Base-by-base conservation (phyloP, 2,888 invertebrate species). In the Yponomeuta sedellus region DNA sequence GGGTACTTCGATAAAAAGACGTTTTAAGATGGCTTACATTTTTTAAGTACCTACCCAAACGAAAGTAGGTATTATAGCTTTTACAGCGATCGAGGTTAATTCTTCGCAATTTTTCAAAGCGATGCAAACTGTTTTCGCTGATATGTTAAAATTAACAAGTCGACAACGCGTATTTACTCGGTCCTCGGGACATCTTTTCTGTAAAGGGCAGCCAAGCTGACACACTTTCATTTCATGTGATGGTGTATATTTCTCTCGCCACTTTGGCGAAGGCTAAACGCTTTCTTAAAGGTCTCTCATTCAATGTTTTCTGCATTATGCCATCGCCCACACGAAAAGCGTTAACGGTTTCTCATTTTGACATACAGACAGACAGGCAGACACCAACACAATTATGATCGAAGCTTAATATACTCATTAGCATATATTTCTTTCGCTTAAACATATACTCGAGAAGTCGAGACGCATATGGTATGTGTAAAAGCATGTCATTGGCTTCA, bases 401-500 rank as follows among this genome's bases (percentile, higher is more conserved):
- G 20, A 10, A 52, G 69, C 70, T 71, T 74, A 74, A 74, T 74
- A 75, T 70, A 73, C 69, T 69, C 71, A 78, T 79, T 80, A 71
- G 71, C 79, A 77, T 79, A 77, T 75, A 74, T 75, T 16, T 73
- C 73, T 73, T 75, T 72, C 69, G 71, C 69, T 69, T 69, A 70
- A 71, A 72, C 70, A 71, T 72, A 72, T 71, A 69, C 56, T 67
- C 68, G 69, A 70, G 68, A 70, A 66, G 68, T 67, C 68, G 69
- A 70, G 68, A 70, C 66, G 68, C 66, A 70, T 70, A 67, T 64
- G 64, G 57, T 62, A 67, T 64, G 66, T 63, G 66, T 20, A 63
- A 20, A 59, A 16, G n/a, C 65, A 70, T 74, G 79, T 83, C 77
- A 78, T 74, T 79, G 79, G 75, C 77, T 75, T 75, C 74, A 74